Percentiles rank a stretch among this genome's conserved stretches.
Conservation (phyloP, 2,797 vertebrate species). For the Novumbra hubbsi region DNA sequence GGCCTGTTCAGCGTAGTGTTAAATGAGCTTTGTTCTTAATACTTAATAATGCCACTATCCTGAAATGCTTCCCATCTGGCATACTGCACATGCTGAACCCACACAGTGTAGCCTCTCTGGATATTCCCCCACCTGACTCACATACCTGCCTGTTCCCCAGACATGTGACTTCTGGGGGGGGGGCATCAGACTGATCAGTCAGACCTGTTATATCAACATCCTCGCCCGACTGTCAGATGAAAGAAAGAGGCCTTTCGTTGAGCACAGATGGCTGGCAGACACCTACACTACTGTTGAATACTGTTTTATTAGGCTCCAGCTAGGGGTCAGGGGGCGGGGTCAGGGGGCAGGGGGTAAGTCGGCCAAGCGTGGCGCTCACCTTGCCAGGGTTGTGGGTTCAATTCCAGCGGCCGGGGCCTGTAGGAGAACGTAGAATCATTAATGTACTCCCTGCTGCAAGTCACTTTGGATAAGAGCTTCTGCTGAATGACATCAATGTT, state of each 20-base stretch:
- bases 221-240: conserved; percentile 24
- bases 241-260: conserved; percentile 4
- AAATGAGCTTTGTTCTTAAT: too few species aligned
- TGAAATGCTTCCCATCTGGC: background rate
- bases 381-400: too few species aligned
- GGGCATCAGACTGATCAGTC: conserved; percentile 44
- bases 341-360: too few species aligned
- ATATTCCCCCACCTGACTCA: background rate
- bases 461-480: too few species aligned
- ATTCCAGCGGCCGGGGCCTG: too few species aligned
- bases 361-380: too few species aligned
- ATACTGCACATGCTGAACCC: background rate
- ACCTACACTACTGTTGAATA: background rate
- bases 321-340: too few species aligned
- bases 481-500: too few species aligned
- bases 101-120: background rate
- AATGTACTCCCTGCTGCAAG: too few species aligned
- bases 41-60: too few species aligned
- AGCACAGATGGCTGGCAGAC: background rate
- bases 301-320: background rate
- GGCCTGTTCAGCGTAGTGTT: too few species aligned
- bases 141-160: conserved; percentile 10
- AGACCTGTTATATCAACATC: conserved; percentile 43
- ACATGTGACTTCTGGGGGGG: conserved; percentile 38
- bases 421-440: background rate